Base-by-base conservation (phyloP, 2,888 invertebrate species). In the Catonia carolina region DNA sequence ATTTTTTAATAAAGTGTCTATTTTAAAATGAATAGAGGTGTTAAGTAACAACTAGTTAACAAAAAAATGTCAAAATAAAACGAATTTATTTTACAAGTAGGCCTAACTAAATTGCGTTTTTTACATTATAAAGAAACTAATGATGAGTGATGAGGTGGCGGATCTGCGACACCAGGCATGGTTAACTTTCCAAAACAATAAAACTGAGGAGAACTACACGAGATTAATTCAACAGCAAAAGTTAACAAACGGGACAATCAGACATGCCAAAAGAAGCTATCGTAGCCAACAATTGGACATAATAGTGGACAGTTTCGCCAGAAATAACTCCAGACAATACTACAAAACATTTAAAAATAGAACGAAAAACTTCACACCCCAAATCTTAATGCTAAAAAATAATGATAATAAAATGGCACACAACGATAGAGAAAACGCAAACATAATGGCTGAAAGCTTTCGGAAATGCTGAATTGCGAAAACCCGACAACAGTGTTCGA, bases 281-380 rank as follows among this genome's bases (percentile, higher is more conserved):
- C 33, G 12, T 8, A 6, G 4, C 4, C 17, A 37, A 37, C 17
- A 15, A 37, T 6, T 37, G 6, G 12, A 37, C 5, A 3, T 7
- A 37, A 37, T 37, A 37, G 37, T 5, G 12, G 37, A 37, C 17
- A 12, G 12, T 10, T 37, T 3, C 37, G 12, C n/a, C 4, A 37
- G 12, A 37, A 37, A 37, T 37, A 17, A 37, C 37, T 37, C 37
- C 37, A 37, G 37, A 37, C 37, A 37, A 37, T 37, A 37, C 12
- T 37, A 37, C 37, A 37, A 37, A 17, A 37, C n/a, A 37, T 37
- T 17, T 37, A 27, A 27, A 27, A 27, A 27, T 8, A 27, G 4
- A 8, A 27, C 8, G 5, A 27, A 27, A 27, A 27, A 4, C 8
- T 27, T 6, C 8, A 27, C 27, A 27, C 27, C 37, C 4, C 37